phyloP scores from a whole-genome alignment of 2,888 invertebrate genomes.

The Ischnura elegans region DNA sequence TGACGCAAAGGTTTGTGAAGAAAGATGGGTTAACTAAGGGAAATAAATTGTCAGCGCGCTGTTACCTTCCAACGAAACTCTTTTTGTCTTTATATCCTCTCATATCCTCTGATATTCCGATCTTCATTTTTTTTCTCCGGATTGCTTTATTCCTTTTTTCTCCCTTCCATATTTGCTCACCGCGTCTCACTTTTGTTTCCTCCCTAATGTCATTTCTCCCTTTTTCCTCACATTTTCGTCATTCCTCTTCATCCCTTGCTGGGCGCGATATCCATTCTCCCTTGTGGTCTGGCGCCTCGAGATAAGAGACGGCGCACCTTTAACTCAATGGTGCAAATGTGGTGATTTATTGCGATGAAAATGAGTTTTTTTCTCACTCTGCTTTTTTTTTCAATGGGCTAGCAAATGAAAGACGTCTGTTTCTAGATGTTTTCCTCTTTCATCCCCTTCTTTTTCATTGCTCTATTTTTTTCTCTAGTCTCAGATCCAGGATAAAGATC shows the following conservation, averaged over 20 bases:
- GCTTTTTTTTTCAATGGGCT: constrained; percentile 37
- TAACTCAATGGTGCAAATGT: constrained; percentile 57
- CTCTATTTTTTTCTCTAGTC: neutral
- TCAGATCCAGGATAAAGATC: too few relatives aligned
- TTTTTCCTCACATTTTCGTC: neutral
- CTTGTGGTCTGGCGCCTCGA: constrained; percentile 36
- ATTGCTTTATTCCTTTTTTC: too few relatives aligned
- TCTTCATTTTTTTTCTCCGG: constrained; percentile 44
- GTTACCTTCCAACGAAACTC: constrained; percentile 48
- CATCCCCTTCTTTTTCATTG: neutral
- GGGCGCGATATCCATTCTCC: neutral
- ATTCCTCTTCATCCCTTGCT: neutral
- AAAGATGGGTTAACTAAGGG: neutral
- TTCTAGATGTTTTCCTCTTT: constrained; percentile 15
- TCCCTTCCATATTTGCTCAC: neutral
- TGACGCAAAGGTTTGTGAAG: neutral
- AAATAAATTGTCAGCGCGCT: neutral
- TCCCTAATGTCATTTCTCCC: neutral
- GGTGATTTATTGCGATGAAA: constrained; percentile 58
- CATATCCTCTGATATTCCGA: constrained; percentile 51
- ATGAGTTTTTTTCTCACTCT: neutral
- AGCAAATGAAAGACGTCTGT: constrained; percentile 63
- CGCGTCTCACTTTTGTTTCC: neutral
- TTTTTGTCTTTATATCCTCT: constrained; percentile 54
- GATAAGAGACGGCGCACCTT: constrained; percentile 58